Evolutionary conservation across 2,888 invertebrate species (phyloP), one percentile per base, ranked within the genome.

Genomic region (Pristionchus exspectatus): DNA sequence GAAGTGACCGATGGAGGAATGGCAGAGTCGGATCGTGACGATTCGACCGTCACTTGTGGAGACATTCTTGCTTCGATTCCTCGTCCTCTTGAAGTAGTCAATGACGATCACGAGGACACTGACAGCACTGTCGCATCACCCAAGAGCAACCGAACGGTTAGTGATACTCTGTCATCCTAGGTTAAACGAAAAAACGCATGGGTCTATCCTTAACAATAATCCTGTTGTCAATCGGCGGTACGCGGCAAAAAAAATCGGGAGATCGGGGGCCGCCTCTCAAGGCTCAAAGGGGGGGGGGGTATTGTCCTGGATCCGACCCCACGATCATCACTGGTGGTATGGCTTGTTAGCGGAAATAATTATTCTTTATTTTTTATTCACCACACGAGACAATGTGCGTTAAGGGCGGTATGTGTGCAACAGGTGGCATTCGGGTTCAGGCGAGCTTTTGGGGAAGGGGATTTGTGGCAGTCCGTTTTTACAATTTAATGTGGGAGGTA

Each of bases 91-190:
- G 84, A 85, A 21, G 83, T 27, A 2, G 83, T 16, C 27, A 50
- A 50, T 12, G 59, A 85, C 14, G 59, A 44, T 85, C 59, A 59
- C 59, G 81, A 81, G 27, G 81, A 27, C 10, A 54, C 27, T 24
- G 14, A 54, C 50, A 81, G 50, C 27, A 54, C 81, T 16, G 44
- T 81, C 50, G 27, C 24, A 14, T 81, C 81, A 10, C 81, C 81
- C 54, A 81, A n/a, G 50, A 81, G 50, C 81, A 81, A 54, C 10
- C 16, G 84, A 85, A 59, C 59, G 30, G 84, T 85, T 59, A 21
- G 56, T 59, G 24, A 50, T 50, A 50, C 9, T 50, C 44, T 50
- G 7, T 50, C 10, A 50, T 50, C 9, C 44, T 9, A 50, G 44
- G 44, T 10, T 50, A 9, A 50, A 50, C 9, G 44, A 50, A 9